These are phyloP conservation scores for Pelosia muscerda DNA, from an alignment of 2,888 invertebrate species.

Conservation along the genomic window DNA sequence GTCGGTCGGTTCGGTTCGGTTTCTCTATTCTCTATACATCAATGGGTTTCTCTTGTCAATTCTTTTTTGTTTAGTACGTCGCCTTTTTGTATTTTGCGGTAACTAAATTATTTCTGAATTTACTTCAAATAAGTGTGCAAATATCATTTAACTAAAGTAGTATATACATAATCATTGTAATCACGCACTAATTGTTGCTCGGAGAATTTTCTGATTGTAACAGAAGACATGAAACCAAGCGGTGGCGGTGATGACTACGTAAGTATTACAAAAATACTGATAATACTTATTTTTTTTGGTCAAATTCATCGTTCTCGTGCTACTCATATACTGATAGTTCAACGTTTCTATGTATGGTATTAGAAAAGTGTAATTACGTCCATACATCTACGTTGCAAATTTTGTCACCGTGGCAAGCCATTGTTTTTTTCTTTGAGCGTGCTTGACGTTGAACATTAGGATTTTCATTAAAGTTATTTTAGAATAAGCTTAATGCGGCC, in stretches of 20 bases:
- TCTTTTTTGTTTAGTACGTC: constrained; percentile 17
- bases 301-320: not conserved
- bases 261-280: constrained; percentile 47
- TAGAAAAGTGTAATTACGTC: not conserved
- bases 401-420: constrained; percentile 12
- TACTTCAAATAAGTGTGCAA: constrained; percentile 23
- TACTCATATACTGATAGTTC: not conserved
- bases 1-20: too few relatives aligned
- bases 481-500: not conserved
- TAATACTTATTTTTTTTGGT: not conserved
- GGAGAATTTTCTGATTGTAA: constrained; percentile 21
- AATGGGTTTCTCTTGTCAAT: not conserved
- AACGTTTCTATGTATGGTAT: not conserved
- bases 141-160: constrained; percentile 8
- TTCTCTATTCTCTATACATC: too few relatives aligned
- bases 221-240: constrained; percentile 72
- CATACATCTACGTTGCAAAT: not conserved
- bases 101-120: constrained; percentile 26
- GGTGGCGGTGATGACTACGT: constrained; percentile 80
- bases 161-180: constrained; percentile 6
- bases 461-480: not conserved
- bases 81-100: constrained; percentile 37
- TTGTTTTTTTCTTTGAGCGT: not conserved
- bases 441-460: not conserved
- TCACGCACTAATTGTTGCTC: not conserved